Evolutionary conservation across 2,113 vertebrate genomes (phyloP), one percentile per base, ranked within the genome.

Genomic region (Riparia riparia): DNA sequence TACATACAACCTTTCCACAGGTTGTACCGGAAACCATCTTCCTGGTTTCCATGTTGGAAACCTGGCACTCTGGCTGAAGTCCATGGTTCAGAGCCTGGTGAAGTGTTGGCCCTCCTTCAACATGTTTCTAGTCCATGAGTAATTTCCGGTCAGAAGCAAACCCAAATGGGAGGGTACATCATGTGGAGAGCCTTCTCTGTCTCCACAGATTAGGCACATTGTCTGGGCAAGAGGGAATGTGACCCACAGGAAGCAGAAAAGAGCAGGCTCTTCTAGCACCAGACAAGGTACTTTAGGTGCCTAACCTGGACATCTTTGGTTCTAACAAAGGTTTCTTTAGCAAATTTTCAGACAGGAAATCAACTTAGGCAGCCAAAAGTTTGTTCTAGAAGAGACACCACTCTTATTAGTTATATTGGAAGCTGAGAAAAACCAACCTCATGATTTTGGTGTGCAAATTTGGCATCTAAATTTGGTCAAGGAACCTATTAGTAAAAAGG

Each of bases 151-250:
- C 16, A 65, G 61, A 60, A 76, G 32, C 25, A 69, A 85, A 65
- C 28, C 7, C n/a, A 53, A 6, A 76, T 10, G 6, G 12, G 37
- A 85, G 21, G 8, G 20, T 28, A 5, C 0, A 0, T 31, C 31
- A 65, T 4, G 14, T 34, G 31, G 34, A 82, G 24, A 10, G n/a
- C 6, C 25, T 82, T 41, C 44, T 51, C 44, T 51, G 6, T 47
- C 24, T 45, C 37, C 73, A 31, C 3, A 66, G 10, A 7, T 3
- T 41, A 56, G 18, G 26, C 45, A 61, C 32, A 1, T 42, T 51
- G 15, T 18, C 53, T 69, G 37, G 32, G 7, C 24, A 50, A 71
- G 31, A 10, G 12, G 5, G 1, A 25, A 25, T 6, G 17, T 41
- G 25, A 74, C 20, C 56, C 20, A 53, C 7, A 50, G 29, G 45